Evolutionary conservation across 1,140 invertebrate species (phyloP), one percentile per base, ranked within the genome.

Genomic region (Plectus sambesii): DNA sequence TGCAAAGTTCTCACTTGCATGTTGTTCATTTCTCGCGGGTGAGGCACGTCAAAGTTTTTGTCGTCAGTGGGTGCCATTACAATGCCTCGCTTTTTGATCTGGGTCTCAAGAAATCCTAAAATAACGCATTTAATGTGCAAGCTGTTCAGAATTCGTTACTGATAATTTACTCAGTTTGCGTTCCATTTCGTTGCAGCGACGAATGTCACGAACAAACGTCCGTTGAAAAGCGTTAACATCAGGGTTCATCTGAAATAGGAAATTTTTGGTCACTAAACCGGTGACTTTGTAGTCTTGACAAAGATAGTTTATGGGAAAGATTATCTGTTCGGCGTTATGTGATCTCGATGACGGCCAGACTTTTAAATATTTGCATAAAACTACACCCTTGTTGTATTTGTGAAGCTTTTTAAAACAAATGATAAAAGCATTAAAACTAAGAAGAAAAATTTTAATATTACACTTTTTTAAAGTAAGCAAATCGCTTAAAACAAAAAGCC

Each of bases 101-200:
- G 66, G 6, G 25, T 45, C 27, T 67, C 66, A 42, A 67, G 45
- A 51, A 69, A 67, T 45, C 63, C 49, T 51, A 30, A 40, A 50
- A 48, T 12, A 15, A 15, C 23, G 5, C 30, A 29, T 19, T 59
- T 60, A 19, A 36, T 59, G 9, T 17, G 56, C n/a, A n/a, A n/a
- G n/a, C n/a, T n/a, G n/a, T n/a, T n/a, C n/a, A 20, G 25, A 17
- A 33, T 35, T 47, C 25, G 24, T n/a, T n/a, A 38, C 23, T 45
- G 22, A 47, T 51, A n/a, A 49, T 63, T 61, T 40, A 73, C 87
- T 79, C 35, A 92, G 77, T 68, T 88, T 88, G 30, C 87, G 75
- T 70, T 90, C 86, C 81, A 92, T 83, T 71, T 90, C 87, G 70
- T 88, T 85, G 66, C 85, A 88, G 55, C 85, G 76, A 43, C 85